Evolutionary conservation across 2,113 vertebrate species (phyloP).

Genomic region (Pangasianodon gigas): DNA sequence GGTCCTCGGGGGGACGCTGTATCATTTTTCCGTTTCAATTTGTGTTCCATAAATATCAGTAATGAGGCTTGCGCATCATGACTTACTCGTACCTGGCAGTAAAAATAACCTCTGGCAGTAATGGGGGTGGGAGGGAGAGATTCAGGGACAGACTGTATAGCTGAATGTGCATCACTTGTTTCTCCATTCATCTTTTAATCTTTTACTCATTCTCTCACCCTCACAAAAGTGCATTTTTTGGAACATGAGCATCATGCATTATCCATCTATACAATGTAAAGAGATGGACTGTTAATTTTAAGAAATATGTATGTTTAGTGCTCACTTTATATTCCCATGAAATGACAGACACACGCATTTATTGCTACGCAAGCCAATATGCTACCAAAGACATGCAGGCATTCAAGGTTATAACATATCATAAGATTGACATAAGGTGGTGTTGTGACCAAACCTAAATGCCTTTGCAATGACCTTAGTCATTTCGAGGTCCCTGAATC

Average conservation of each 20-base stretch:
- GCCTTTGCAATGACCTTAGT: background rate
- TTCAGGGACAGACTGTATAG: slow-evolving; percentile 20
- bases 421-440: background rate
- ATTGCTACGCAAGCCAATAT: background rate
- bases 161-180: slow-evolving; percentile 39
- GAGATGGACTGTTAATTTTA: background rate
- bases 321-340: background rate
- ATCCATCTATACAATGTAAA: background rate
- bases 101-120: slow-evolving; percentile 70
- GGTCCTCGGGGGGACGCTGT: slow-evolving; percentile 63
- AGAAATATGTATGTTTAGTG: background rate
- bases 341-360: background rate
- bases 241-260: background rate
- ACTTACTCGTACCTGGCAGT: slow-evolving; percentile 73
- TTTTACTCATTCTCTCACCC: slow-evolving; percentile 5
- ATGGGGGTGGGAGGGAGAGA: slow-evolving; percentile 16
- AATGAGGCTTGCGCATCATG: slow-evolving; percentile 73
- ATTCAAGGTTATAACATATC: background rate
- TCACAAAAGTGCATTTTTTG: background rate
- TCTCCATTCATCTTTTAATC: slow-evolving; percentile 26
- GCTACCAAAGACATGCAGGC: background rate
- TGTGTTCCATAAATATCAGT: slow-evolving; percentile 79
- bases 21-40: slow-evolving; percentile 75
- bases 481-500: background rate
- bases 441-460: background rate